phyloP scores from a whole-genome alignment of 2,888 invertebrate genomes.

The Apotomis capreana region DNA sequence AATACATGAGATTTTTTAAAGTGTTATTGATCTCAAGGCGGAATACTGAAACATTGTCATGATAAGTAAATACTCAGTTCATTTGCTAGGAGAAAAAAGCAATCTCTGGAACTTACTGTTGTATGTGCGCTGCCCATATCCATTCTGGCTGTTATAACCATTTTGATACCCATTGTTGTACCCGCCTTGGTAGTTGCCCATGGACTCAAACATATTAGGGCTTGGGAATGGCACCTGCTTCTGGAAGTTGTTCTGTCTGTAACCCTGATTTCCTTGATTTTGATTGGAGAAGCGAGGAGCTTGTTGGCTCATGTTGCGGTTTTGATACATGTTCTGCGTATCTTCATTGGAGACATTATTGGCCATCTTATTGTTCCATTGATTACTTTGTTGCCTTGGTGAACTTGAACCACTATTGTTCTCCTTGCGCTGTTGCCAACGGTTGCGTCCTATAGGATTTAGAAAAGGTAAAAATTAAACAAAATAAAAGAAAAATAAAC shows the following conservation, averaged over 20 bases:
- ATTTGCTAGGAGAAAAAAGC: neutral
- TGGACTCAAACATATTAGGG: conserved; percentile 83
- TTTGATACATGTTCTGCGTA: conserved; percentile 66
- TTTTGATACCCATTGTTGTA: conserved; percentile 81
- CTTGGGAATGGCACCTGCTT: conserved; percentile 83
- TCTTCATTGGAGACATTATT: conserved; percentile 61
- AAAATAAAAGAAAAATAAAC: neutral
- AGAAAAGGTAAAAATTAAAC: conserved; percentile 39
- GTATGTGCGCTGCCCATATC: conserved; percentile 76
- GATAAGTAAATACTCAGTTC: no score
- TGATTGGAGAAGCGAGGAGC: conserved; percentile 82
- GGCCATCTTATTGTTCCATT: conserved; percentile 81
- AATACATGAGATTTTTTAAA: no score
- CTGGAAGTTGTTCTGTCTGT: conserved; percentile 79
- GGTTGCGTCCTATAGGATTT: conserved; percentile 75
- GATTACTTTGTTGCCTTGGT: conserved; percentile 80
- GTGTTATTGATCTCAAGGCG: no score
- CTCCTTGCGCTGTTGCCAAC: conserved; percentile 85
- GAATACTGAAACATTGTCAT: no score
- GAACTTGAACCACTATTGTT: conserved; percentile 77
- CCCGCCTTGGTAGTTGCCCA: conserved; percentile 82
- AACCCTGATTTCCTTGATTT: conserved; percentile 69
- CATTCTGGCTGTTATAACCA: conserved; percentile 76
- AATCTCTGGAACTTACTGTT: conserved; percentile 62
- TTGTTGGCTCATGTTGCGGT: conserved; percentile 66